A percentile compares a stretch with the other conserved stretches of the same genome.
phyloP scores from a whole-genome alignment of 2,888 invertebrate species.

The Stenichneumon culpator region DNA sequence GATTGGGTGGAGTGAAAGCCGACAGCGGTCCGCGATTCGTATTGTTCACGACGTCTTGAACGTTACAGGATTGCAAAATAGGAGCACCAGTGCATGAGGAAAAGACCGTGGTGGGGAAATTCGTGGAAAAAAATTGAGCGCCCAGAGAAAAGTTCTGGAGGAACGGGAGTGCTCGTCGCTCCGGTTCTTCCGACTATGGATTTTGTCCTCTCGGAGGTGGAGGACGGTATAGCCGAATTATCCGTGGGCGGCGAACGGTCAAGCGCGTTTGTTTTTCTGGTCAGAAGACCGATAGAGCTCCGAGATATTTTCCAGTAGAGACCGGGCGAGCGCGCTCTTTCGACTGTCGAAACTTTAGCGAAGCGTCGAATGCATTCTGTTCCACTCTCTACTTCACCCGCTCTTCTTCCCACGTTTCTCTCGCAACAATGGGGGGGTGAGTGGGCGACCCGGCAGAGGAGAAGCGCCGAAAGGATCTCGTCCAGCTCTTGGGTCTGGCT shows the following conservation, averaged over 20 bases:
- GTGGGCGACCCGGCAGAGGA: constrained; percentile 50
- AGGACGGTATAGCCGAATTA: constrained; percentile 42
- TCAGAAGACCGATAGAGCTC: constrained; percentile 49
- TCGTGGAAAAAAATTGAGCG: constrained; percentile 46
- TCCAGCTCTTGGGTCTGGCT: constrained; percentile 35
- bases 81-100: background rate
- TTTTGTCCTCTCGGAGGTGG: constrained; percentile 34
- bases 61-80: constrained; percentile 23
- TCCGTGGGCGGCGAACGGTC: constrained; percentile 48
- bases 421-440: constrained; percentile 54
- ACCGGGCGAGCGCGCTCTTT: constrained; percentile 27
- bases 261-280: constrained; percentile 69
- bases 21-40: constrained; percentile 14
- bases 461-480: constrained; percentile 44
- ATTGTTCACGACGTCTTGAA: constrained; percentile 29
- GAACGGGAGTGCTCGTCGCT: constrained; percentile 2
- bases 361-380: constrained; percentile 63
- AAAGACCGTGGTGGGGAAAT: constrained; percentile 36
- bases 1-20: background rate
- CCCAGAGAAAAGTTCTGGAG: constrained; percentile 66
- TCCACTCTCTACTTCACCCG: constrained; percentile 42
- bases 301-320: constrained; percentile 46
- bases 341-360: constrained; percentile 56
- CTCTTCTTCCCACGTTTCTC: constrained; percentile 57
- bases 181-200: constrained; percentile 7